A percentile compares a stretch with the other conserved stretches of the same genome.
Evolutionary conservation across 1,140 invertebrate species (phyloP).

Genomic region (Myzus persicae): DNA sequence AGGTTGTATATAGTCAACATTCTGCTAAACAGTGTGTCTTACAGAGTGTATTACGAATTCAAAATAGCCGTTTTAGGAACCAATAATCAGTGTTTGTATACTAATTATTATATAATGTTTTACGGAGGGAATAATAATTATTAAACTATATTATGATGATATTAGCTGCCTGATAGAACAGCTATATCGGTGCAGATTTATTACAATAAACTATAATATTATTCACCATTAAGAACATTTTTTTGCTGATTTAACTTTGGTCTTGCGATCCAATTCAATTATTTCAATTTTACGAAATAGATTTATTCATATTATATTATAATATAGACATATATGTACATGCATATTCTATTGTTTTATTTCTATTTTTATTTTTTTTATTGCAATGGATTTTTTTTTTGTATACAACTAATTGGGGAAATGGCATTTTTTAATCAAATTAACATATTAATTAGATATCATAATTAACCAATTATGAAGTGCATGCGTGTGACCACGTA

Average conservation of each 20-base stretch:
- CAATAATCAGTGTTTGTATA: background rate
- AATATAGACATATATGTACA: too few relatives aligned
- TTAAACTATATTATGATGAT: too few relatives aligned
- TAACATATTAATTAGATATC: background rate
- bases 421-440: background rate
- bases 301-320: background rate
- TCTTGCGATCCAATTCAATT: too few relatives aligned
- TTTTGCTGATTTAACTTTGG: too few relatives aligned
- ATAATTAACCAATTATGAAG: background rate
- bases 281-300: background rate
- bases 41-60: background rate
- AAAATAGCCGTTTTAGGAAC: background rate
- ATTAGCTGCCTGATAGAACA: background rate
- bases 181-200: background rate
- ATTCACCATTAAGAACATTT: too few relatives aligned
- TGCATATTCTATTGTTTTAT: background rate
- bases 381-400: background rate
- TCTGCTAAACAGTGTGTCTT: background rate
- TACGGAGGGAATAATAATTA: background rate
- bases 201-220: background rate
- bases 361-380: background rate
- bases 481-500: too few relatives aligned
- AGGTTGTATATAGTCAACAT: background rate
- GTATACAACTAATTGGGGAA: background rate
- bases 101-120: background rate